Evolutionary conservation across 2,113 vertebrate species (phyloP).

Genomic region (Ibidorhyncha struthersii): DNA sequence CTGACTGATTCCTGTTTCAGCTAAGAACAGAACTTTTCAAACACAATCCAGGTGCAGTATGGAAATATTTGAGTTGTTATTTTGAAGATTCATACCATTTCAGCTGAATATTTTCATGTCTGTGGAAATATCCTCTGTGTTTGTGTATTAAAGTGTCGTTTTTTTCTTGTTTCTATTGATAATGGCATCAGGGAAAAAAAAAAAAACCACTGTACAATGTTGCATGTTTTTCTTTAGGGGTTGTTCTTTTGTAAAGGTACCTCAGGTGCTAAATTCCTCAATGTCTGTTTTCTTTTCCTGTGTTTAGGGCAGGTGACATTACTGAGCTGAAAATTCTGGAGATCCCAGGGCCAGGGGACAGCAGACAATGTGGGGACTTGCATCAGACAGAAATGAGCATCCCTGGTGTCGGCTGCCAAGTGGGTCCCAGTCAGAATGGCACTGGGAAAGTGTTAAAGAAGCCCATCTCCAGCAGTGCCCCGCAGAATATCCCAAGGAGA

Average conservation of each 20-base stretch:
- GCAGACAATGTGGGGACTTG: conserved; percentile 61
- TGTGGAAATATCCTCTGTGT: not conserved
- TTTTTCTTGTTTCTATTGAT: not conserved
- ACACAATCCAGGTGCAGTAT: not conserved
- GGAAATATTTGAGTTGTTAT: not conserved
- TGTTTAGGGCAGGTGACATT: conserved; percentile 93
- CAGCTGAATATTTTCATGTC: not conserved
- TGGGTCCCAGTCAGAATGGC: conserved; percentile 76
- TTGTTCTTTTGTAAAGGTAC: not conserved
- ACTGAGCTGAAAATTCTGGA: conserved; percentile 95
- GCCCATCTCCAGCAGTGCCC: conserved; percentile 74
- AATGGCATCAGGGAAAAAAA: not conserved
- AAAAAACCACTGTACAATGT: fast-evolving
- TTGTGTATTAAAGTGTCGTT: not conserved
- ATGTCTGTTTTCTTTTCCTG: not conserved
- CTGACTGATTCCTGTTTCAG: not conserved
- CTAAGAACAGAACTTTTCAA: not conserved
- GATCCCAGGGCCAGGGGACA: conserved; percentile 76
- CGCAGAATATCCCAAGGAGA: conserved; percentile 85
- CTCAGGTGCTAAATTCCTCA: not conserved
- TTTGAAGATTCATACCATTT: not conserved
- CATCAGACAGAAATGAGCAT: conserved; percentile 57
- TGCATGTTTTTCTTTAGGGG: not conserved
- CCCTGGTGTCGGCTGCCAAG: conserved; percentile 61
- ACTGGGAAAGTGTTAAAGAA: conserved; percentile 73